phyloP scores from a whole-genome alignment of 2,113 vertebrate genomes.

The Phodopus roborovskii region DNA sequence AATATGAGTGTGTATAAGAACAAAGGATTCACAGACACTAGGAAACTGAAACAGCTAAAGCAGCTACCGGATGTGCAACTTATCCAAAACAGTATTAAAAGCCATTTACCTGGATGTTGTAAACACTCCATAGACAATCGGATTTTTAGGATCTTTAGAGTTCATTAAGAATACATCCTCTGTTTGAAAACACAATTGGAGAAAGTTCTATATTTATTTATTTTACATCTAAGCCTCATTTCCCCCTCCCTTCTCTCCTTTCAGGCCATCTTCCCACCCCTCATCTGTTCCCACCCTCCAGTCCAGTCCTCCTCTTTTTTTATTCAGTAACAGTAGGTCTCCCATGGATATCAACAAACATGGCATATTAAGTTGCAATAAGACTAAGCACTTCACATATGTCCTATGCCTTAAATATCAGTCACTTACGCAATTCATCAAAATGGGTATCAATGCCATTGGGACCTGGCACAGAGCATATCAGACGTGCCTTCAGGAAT shows the following conservation, averaged over 20 bases:
- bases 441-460: conserved; percentile 99
- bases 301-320: neutral
- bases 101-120: conserved; percentile 96
- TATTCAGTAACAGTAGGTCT: neutral
- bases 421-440: conserved; percentile 96
- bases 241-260: neutral
- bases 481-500: conserved; percentile 96
- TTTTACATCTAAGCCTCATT: neutral
- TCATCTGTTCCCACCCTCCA: neutral
- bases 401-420: neutral
- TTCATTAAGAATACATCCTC: conserved; percentile 98
- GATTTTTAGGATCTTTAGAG: conserved; percentile 98
- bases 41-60: neutral
- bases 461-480: conserved; percentile 97
- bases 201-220: conserved; percentile 58
- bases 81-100: conserved; percentile 66
- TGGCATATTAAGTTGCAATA: neutral
- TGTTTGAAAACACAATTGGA: conserved; percentile 83
- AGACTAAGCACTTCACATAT: neutral
- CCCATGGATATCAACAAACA: neutral
- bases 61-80: conserved; percentile 44
- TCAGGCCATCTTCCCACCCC: neutral
- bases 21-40: neutral
- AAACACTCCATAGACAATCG: conserved; percentile 96
- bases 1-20: neutral